These are phyloP conservation scores for Achroia grisella DNA, from an alignment of 1,140 invertebrate species.

Conservation along the genomic window DNA sequence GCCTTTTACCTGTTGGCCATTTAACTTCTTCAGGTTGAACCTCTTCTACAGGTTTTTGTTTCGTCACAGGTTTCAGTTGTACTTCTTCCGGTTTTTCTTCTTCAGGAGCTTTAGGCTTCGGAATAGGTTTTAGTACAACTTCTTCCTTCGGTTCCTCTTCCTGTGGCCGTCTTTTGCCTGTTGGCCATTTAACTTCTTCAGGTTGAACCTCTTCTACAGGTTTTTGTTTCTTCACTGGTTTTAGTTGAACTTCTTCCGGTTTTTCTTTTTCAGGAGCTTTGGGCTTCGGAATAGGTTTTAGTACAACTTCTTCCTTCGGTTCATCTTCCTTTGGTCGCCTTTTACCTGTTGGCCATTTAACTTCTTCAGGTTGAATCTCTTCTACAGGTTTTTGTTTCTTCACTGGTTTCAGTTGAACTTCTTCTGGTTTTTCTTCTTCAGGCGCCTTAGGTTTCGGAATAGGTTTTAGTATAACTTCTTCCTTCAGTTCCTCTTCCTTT, in stretches of 20 bases:
- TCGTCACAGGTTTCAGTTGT: constrained; percentile 8
- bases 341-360: neutral
- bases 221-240: constrained; percentile 1
- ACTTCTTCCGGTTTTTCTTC: constrained; percentile 17
- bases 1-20: constrained; percentile 24
- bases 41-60: constrained; percentile 8
- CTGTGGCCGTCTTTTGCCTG: neutral
- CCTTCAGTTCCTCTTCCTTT: constrained; percentile 2
- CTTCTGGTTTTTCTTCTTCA: neutral
- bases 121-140: constrained; percentile 1
- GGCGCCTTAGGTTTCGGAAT: neutral
- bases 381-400: constrained; percentile 2
- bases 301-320: neutral
- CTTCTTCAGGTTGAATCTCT: neutral
- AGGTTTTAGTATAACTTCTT: constrained; percentile 3
- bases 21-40: constrained; percentile 13
- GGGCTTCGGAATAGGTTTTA: neutral
- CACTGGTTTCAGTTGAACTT: neutral
- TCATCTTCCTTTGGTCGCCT: neutral
- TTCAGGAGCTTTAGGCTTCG: constrained; percentile 14
- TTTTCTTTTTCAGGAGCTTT: neutral
- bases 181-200: neutral
- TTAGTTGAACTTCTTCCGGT: neutral
- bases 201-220: neutral
- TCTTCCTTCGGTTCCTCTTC: constrained; percentile 1